Base-by-base conservation (phyloP, 2,888 invertebrate species). In the Hypolimnas misippus region DNA sequence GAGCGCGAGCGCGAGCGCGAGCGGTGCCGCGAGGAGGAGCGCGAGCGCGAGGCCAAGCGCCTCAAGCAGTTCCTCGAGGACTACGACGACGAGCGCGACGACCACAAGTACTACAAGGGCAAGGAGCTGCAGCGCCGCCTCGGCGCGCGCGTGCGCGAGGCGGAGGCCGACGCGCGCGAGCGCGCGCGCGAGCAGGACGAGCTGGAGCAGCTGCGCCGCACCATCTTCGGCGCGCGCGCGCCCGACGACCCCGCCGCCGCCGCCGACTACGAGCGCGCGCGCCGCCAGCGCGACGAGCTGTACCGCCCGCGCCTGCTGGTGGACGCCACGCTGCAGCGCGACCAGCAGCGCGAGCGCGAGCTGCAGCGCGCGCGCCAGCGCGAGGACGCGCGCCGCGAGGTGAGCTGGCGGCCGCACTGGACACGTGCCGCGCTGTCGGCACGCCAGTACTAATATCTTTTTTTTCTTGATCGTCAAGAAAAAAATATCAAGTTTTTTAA, bases 51-150 rank as follows among this genome's bases (percentile, higher is more conserved):
- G 88, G 98, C 98, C 0, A 97, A 97, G 88, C 93, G 97, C 46
- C 93, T 99, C 58, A 98, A 98, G 86, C 98, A 99, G 92, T 99
- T 99, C 87, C 94, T 99, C 2, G 99, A 99, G 90, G 99, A 99
- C 86, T 99, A 99, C 81, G 99, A 99, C 80, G 99, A 99, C 86
- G 98, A 99, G 86, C 93, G 98, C 57, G 98, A 99, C 86, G 99
- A 99, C 84, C 94, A 96, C 53, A 99, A 99, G 92, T 99, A 97
- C 92, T 99, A 99, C 93, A 98, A 95, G 79, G 97, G 97, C 60
- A 95, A 97, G 81, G 98, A 98, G 83, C 91, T 99, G 70, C 96
- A 97, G 82, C 94, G 97, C 66, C 94, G 99, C n/a, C 93, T 98
- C 61, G 96, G 96, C 35, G 98, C 98, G 80, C 94, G 99, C 70